These are phyloP conservation scores for Turnix velox DNA, from an alignment of 2,113 vertebrate species.

Conservation along the genomic window DNA sequence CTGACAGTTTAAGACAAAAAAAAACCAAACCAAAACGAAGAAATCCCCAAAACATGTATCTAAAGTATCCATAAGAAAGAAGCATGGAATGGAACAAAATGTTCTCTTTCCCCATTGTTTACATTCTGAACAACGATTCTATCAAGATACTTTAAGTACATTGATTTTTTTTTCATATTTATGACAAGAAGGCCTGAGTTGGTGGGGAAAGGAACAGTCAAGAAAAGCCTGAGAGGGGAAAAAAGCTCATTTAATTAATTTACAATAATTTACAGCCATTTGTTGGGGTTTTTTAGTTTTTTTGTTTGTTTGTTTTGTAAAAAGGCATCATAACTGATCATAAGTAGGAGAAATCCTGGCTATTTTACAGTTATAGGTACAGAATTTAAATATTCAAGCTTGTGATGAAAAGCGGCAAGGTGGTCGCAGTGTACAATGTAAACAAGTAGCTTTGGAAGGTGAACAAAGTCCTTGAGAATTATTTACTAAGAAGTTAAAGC, in stretches of 20 bases:
- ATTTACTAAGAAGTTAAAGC: slow-evolving; percentile 74
- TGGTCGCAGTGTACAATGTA: slow-evolving; percentile 90
- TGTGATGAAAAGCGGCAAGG: slow-evolving; percentile 87
- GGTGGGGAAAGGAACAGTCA: slow-evolving; percentile 87
- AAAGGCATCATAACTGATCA: slow-evolving; percentile 85
- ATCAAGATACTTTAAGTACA: slow-evolving; percentile 75
- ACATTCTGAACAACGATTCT: slow-evolving; percentile 86
- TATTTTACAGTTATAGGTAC: slow-evolving; percentile 90
- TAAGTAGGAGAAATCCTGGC: slow-evolving; percentile 79
- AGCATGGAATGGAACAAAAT: slow-evolving; percentile 72
- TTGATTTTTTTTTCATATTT: slow-evolving; percentile 68
- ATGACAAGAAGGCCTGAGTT: slow-evolving; percentile 91
- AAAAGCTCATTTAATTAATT: slow-evolving; percentile 91
- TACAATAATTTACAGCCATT: slow-evolving; percentile 97
- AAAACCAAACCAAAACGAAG: not conserved
- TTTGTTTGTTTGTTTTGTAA: slow-evolving; percentile 60
- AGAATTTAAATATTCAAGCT: slow-evolving; percentile 99
- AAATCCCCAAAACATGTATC: slow-evolving; percentile 6
- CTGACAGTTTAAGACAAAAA: slow-evolving; percentile 43
- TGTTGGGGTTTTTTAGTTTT: not conserved
- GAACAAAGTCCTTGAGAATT: slow-evolving; percentile 86
- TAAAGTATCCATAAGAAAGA: slow-evolving; percentile 71
- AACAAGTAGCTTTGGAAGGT: slow-evolving; percentile 98
- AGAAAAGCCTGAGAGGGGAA: slow-evolving; percentile 86
- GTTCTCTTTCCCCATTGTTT: slow-evolving; percentile 82